Conservation (phyloP, 92 coral and sea anemone genomes). For the Zoanthus sociatus region DNA sequence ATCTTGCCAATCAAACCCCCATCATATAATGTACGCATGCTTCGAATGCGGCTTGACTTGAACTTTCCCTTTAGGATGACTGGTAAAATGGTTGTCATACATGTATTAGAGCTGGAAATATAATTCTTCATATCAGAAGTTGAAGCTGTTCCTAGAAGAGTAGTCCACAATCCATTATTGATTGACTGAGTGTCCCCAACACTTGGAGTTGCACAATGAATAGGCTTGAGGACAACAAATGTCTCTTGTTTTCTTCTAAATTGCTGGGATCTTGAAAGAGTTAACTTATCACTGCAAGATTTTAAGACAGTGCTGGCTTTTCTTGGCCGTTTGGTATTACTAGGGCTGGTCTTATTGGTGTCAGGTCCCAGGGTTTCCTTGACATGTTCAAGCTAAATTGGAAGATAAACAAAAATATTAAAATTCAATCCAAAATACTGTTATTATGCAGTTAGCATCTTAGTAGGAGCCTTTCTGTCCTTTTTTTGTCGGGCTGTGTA, state of each 20-base stretch:
- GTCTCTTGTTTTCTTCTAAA: conserved; percentile 59
- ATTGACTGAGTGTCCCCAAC: conserved; percentile 18
- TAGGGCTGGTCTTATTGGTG: no score
- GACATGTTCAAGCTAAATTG: no score
- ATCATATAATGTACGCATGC: conserved; percentile 68
- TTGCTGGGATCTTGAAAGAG: conserved; percentile 47
- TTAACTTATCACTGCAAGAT: conserved; percentile 44
- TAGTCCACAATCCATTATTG: conserved; percentile 51
- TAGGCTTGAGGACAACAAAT: conserved; percentile 53
- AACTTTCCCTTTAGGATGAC: conserved; percentile 51
- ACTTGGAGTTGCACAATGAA: conserved; percentile 62
- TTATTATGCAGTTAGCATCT: no score
- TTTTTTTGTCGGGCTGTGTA: no score
- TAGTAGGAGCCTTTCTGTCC: no score
- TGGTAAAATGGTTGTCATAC: conserved; percentile 50
- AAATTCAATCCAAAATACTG: no score
- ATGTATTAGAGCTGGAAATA: background rate
- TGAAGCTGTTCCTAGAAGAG: background rate
- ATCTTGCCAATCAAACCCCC: conserved; percentile 65
- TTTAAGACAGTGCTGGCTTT: conserved; percentile 30
- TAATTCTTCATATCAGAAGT: background rate
- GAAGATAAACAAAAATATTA: no score
- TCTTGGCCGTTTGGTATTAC: conserved; percentile 23
- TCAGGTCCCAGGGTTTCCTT: no score
- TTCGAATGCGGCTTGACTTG: conserved; percentile 58